phyloP scores from a whole-genome alignment of 2,888 invertebrate genomes.

The Tortricodes alternella region DNA sequence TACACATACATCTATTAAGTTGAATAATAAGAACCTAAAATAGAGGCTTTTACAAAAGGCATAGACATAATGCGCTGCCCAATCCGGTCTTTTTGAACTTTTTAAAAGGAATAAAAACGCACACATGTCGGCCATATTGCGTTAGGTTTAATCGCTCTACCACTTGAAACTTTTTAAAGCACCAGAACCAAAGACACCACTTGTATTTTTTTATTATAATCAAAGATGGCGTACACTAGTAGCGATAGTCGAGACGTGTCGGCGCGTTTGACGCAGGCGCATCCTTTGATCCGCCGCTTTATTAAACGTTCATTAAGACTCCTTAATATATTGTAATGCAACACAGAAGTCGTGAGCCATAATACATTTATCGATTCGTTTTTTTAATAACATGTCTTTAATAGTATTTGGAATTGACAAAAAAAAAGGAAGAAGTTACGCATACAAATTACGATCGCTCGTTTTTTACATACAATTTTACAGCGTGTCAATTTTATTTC shows the following conservation, averaged over 20 bases:
- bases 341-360: slow-evolving; percentile 41
- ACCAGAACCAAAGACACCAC: slow-evolving; percentile 12
- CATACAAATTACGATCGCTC: slow-evolving; percentile 2
- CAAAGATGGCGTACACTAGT: slow-evolving; percentile 59
- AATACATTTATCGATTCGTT: slow-evolving; percentile 23
- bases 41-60: too few relatives aligned
- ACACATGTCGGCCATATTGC: neutral
- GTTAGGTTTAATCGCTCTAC: neutral
- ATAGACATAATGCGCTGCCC: too few relatives aligned
- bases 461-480: too few relatives aligned
- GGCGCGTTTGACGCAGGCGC: slow-evolving; percentile 32
- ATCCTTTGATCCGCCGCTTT: slow-evolving; percentile 65
- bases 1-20: neutral
- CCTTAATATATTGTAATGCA: slow-evolving; percentile 46
- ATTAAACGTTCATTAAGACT: slow-evolving; percentile 69
- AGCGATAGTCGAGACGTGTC: slow-evolving; percentile 68
- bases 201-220: slow-evolving; percentile 20
- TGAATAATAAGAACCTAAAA: too few relatives aligned
- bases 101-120: neutral
- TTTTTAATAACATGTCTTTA: slow-evolving; percentile 11
- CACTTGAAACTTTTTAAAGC: neutral
- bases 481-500: too few relatives aligned
- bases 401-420: slow-evolving; percentile 7
- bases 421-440: slow-evolving; percentile 1
- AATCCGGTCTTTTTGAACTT: too few relatives aligned